Evolutionary conservation across 2,888 invertebrate species (phyloP).

Genomic region (Pyrrhosoma nymphula): DNA sequence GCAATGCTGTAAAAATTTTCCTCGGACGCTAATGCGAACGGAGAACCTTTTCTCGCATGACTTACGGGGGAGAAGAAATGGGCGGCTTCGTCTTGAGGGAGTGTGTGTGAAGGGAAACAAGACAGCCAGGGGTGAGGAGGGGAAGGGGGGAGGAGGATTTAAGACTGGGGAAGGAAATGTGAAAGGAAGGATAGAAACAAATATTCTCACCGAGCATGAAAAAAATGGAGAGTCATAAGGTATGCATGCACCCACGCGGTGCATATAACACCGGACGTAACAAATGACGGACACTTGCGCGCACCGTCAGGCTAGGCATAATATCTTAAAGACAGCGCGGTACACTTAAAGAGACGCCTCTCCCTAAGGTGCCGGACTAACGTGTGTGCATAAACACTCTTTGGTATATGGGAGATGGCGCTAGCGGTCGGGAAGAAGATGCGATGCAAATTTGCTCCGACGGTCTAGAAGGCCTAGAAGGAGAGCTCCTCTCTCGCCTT

Average conservation of each 20-base stretch:
- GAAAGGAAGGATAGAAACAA: neutral
- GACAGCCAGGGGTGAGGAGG: neutral
- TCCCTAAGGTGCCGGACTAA: neutral
- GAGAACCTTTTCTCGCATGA: neutral
- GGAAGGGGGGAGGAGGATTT: neutral
- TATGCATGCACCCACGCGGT: neutral
- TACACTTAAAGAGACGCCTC: too few species aligned
- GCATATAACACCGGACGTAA: neutral
- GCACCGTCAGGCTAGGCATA: too few species aligned
- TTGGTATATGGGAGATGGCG: neutral
- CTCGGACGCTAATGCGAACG: neutral
- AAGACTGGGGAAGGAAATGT: neutral
- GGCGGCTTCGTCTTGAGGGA: neutral
- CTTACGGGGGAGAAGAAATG: neutral
- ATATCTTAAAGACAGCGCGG: constrained; percentile 3
- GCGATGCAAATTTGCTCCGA: neutral
- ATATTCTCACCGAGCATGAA: neutral
- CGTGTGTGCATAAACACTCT: neutral
- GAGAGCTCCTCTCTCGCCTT: neutral
- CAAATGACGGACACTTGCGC: neutral
- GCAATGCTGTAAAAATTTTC: neutral
- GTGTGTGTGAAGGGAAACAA: neutral
- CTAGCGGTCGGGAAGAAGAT: neutral
- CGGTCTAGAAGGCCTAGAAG: neutral
- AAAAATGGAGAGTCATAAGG: neutral